Evolutionary conservation across 2,888 invertebrate species (phyloP), one percentile per base, ranked within the genome.

Genomic region (Macrostomum cliftonense): DNA sequence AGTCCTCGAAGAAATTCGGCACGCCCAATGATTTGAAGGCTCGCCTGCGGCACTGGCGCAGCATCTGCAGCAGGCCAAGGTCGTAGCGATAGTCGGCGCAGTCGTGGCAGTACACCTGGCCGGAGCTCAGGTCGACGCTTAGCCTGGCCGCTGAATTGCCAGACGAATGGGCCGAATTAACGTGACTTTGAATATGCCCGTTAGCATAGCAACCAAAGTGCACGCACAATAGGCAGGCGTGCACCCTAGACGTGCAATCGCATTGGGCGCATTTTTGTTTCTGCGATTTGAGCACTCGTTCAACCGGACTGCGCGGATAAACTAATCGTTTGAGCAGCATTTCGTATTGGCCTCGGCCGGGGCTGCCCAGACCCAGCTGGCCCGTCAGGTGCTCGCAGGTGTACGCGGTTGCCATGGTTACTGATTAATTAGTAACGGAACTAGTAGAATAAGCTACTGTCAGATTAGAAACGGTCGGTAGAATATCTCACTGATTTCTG

Each of bases 11-110:
- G 17, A 28, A 17, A 12, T 5, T 21, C 19, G 20, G n/a, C 39
- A 39, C 37, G 52, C 53, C 59, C 52, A 57, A 51, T 39, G 55
- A 47, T 17, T 47, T 47, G 36, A 58, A 53, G 49, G 61, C 55
- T 48, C 52, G 54, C 45, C 56, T 56, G 40, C 56, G 57, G 46
- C 69, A 63, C 36, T 56, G 52, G 46, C 57, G 60, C 37, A 73
- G 67, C 46, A 76, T 67, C 20, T 63, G 61, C 54, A 74, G 72
- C 46, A 76, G 63, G 57, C 84, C 81, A 52, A 77, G 72, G 64
- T 87, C 85, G 71, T 89, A 91, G 45, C 89, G 80, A 68, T 87
- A 93, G 69, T 93, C 91, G 54, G 80, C 78, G 68, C 95, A 95
- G 61, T 79, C 78, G 63, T 80, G 79, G 70, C 95, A 95, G 69